These are phyloP conservation scores for Lithodes maja DNA, from an alignment of 2,888 invertebrate genomes.

Conservation along the genomic window DNA sequence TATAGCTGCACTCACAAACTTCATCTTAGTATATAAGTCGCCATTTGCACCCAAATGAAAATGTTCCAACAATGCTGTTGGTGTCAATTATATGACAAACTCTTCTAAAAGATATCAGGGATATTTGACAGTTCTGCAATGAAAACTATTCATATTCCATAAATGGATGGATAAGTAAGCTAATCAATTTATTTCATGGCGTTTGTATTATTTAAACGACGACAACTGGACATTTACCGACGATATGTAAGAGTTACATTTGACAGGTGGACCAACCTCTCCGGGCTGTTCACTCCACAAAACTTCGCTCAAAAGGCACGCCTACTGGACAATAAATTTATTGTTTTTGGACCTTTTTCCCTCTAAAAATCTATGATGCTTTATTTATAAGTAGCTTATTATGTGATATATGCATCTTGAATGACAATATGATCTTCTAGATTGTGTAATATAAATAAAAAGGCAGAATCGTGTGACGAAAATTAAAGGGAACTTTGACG, in stretches of 20 bases:
- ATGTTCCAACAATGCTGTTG: conserved; percentile 62
- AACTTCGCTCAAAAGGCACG: conserved; percentile 56
- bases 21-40: conserved; percentile 66
- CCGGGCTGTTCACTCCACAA: conserved; percentile 2
- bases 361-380: background rate
- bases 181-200: too few species aligned
- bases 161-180: too few species aligned
- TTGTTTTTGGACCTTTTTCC: background rate
- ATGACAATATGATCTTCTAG: background rate
- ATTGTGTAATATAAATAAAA: background rate
- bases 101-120: conserved; percentile 36
- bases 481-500: conserved; percentile 47
- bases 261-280: conserved; percentile 21
- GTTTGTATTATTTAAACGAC: background rate
- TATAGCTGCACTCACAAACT: conserved; percentile 44
- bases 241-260: background rate
- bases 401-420: background rate
- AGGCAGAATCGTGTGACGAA: conserved; percentile 14
- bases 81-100: background rate
- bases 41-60: conserved; percentile 69
- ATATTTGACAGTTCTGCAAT: background rate
- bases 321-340: conserved; percentile 39
- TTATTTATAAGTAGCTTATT: background rate
- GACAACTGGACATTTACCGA: background rate
- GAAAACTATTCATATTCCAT: background rate